These are phyloP conservation scores for Alloplasta piceator DNA, from an alignment of 2,888 invertebrate species.

Conservation along the genomic window DNA sequence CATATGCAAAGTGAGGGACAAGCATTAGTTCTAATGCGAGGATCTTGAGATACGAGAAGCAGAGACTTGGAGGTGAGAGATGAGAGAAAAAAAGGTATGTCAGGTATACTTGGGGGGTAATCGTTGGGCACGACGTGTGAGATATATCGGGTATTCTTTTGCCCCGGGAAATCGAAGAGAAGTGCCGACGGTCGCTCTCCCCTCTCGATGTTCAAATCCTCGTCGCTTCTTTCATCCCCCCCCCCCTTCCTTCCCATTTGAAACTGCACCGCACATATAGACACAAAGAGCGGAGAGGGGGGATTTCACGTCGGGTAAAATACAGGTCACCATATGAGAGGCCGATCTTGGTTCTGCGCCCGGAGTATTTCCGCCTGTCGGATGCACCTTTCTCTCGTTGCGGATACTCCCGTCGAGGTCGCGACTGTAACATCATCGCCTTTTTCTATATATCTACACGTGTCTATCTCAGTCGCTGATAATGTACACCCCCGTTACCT, in stretches of 20 bases:
- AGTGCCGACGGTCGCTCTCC: constrained; percentile 60
- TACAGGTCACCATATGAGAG: constrained; percentile 70
- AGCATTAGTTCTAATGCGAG: constrained; percentile 18
- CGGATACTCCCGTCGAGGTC: constrained; percentile 68
- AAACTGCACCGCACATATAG: too few species aligned
- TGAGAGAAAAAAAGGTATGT: constrained; percentile 3
- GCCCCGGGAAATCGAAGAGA: constrained; percentile 63
- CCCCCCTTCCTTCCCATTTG: too few species aligned
- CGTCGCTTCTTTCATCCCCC: constrained; percentile 7
- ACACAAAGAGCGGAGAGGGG: too few species aligned
- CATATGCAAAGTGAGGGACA: too few species aligned
- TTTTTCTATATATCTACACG: constrained; percentile 55
- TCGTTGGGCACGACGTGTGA: background rate
- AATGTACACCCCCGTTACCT: constrained; percentile 46
- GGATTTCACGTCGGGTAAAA: constrained; percentile 69
- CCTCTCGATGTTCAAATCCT: constrained; percentile 36
- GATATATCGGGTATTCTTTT: constrained; percentile 15
- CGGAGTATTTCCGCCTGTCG: constrained; percentile 66
- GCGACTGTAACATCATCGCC: constrained; percentile 54
- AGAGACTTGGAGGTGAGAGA: constrained; percentile 42
- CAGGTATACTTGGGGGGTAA: too few species aligned
- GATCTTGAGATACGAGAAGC: constrained; percentile 19
- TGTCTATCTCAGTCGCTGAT: constrained; percentile 58
- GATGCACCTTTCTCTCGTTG: constrained; percentile 71
- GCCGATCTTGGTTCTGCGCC: constrained; percentile 58